A percentile compares a stretch with the other conserved stretches of the same genome.
Evolutionary conservation across 1,140 invertebrate species (phyloP).

Genomic region (Drosophila sp.): DNA sequence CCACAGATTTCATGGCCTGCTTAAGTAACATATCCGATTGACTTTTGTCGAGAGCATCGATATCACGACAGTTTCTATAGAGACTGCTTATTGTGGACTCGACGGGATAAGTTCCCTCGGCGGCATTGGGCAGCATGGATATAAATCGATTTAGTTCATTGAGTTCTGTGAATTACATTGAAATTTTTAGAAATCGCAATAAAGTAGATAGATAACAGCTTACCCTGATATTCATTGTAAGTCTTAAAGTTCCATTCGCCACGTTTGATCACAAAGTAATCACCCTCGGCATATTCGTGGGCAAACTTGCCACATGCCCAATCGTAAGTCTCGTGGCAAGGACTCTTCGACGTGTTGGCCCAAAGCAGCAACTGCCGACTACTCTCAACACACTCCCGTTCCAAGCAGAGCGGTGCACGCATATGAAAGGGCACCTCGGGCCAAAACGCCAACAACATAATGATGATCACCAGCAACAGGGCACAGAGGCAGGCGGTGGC

Average conservation of each 20-base stretch:
- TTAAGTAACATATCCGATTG: conserved; percentile 76
- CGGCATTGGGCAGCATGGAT: conserved; percentile 76
- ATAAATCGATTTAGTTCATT: conserved; percentile 84
- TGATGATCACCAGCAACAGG: conserved; percentile 75
- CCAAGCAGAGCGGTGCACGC: conserved; percentile 75
- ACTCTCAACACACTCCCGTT: conserved; percentile 79
- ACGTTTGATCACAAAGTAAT: conserved; percentile 81
- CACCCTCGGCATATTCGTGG: conserved; percentile 68
- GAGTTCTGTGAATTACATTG: conserved; percentile 55
- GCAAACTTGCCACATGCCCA: conserved; percentile 83
- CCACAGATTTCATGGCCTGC: conserved; percentile 75
- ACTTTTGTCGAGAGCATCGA: conserved; percentile 77
- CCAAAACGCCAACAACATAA: conserved; percentile 80
- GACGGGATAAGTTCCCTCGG: conserved; percentile 67
- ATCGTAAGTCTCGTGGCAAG: conserved; percentile 81
- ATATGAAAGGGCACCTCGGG: conserved; percentile 81
- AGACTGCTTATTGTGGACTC: conserved; percentile 76
- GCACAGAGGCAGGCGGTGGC: conserved; percentile 79
- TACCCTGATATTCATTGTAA: conserved; percentile 84
- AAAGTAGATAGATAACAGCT: conserved; percentile 16
- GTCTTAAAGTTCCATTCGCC: conserved; percentile 84
- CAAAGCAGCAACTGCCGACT: conserved; percentile 78
- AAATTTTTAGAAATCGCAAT: neutral
- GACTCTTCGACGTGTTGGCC: conserved; percentile 76
- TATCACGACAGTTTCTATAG: conserved; percentile 78